A percentile compares a stretch with the other conserved stretches of the same genome.
phyloP scores from a whole-genome alignment of 2,888 invertebrate species.

The Plutella xylostella region DNA sequence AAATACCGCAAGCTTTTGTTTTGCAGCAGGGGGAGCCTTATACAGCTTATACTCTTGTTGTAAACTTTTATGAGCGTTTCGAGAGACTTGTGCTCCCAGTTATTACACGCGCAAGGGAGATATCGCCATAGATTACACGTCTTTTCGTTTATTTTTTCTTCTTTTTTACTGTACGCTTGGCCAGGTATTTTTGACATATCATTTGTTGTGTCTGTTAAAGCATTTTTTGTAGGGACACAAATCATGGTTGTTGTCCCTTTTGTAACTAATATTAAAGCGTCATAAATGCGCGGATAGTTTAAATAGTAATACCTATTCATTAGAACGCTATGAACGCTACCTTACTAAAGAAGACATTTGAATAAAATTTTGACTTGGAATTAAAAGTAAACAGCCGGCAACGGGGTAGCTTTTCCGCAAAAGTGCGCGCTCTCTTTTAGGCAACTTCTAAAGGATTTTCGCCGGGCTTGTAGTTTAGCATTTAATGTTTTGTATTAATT shows the following conservation, averaged over 20 bases:
- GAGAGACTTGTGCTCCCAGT: slow-evolving; percentile 2
- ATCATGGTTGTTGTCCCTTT: too few species aligned
- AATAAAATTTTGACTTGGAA: slow-evolving; percentile 28
- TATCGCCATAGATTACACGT: not conserved
- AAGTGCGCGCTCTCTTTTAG: slow-evolving; percentile 35
- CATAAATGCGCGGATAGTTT: too few species aligned
- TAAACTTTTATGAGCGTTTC: slow-evolving; percentile 10
- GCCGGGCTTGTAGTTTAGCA: slow-evolving; percentile 42
- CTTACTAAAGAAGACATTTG: slow-evolving; percentile 6
- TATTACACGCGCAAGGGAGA: slow-evolving; percentile 1
- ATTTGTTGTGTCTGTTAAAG: too few species aligned
- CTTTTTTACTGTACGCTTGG: too few species aligned
- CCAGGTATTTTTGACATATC: too few species aligned
- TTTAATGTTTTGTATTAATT: slow-evolving; percentile 61
- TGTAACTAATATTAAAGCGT: too few species aligned
- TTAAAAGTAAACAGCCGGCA: slow-evolving; percentile 62
- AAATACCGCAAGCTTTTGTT: slow-evolving; percentile 46
- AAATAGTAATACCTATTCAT: too few species aligned
- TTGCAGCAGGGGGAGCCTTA: not conserved
- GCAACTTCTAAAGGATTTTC: slow-evolving; percentile 61
- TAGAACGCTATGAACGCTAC: slow-evolving; percentile 8
- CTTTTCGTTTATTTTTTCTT: too few species aligned
- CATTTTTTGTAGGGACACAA: too few species aligned
- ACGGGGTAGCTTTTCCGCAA: slow-evolving; percentile 40
- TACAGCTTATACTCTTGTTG: slow-evolving; percentile 8